Base-by-base conservation (phyloP, 1,140 invertebrate species). In the Drosophila ironensis region DNA sequence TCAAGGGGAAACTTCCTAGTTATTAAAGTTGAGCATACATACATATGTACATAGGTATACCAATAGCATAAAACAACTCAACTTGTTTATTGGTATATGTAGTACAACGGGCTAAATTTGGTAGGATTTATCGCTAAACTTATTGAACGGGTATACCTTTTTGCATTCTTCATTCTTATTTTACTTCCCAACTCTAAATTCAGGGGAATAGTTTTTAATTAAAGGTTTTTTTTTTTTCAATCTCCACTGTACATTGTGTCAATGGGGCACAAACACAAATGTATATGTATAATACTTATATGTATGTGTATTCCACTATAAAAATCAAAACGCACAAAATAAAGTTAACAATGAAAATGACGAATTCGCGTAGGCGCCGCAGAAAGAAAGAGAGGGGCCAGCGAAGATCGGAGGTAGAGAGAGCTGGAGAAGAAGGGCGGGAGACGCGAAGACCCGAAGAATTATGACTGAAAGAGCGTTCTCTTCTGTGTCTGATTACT, bases 291-390 rank as follows among this genome's bases (percentile, higher is more conserved):
- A 37, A 28, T n/a, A 27, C 22, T 20, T 37, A n/a, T 27, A 37
- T 25, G 11, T 27, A 40, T 41, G 25, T 27, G 27, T 63, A 68
- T 69, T 41, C 27, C 28, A 19, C 50, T 44, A 48, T 30, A 30
- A 59, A 60, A 70, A 70, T 69, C 53, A 70, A 70, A 70, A 59
- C 64, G 64, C 63, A 68, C 42, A 53, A 69, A 51, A 70, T 27
- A 51, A 71, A 70, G 41, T 71, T 48, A 41, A 60, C 67, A 70
- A 51, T 70, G 46, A 51, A 70, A 70, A 35, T 33, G 27, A 45
- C n/a, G n/a, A n/a, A n/a, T 41, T 70, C 48, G 67, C 53, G 67
- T 71, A 54, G 67, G 67, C 38, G 52, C 19, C 30, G 3, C 14
- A 37, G 22, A n/a, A 12, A 41, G 25, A 41, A 24, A 19, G 11